Percentiles rank a stretch among this genome's conserved stretches.
Conservation (phyloP, 2,113 vertebrate species). For the Poeciliopsis turrubarensis region DNA sequence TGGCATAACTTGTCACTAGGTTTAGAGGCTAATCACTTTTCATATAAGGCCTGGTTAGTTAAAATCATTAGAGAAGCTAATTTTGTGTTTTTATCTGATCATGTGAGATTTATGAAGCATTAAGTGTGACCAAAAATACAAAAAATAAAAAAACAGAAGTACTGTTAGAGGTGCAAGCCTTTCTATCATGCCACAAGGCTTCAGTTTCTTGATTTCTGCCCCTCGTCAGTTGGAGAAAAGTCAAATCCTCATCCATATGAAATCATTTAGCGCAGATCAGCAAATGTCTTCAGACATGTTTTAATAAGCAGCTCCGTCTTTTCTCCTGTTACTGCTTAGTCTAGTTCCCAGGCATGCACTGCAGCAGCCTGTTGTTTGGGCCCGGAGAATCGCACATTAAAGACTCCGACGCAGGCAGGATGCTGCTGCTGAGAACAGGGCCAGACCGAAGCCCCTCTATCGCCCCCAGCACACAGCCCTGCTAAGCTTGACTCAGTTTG, state of each 20-base stretch:
- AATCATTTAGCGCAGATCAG: constrained; percentile 33
- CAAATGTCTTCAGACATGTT: constrained; percentile 51
- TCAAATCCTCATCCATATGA: constrained; percentile 20
- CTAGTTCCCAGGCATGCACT: constrained; percentile 43
- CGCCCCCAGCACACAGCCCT: constrained; percentile 63
- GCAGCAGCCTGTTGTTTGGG: constrained; percentile 67
- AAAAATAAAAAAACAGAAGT: not conserved
- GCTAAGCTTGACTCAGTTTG: constrained; percentile 72
- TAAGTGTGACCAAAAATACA: not conserved
- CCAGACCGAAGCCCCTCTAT: constrained; percentile 62
- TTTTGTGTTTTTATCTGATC: not conserved
- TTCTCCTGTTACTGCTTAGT: constrained; percentile 33
- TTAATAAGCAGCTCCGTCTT: constrained; percentile 52
- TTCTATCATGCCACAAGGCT: no score
- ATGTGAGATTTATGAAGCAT: not conserved
- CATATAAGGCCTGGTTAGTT: not conserved
- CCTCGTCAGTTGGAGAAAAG: not conserved
- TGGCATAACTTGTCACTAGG: no score
- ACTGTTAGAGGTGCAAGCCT: not conserved
- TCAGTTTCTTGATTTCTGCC: not conserved
- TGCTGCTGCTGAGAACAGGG: constrained; percentile 64
- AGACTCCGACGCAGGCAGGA: constrained; percentile 64
- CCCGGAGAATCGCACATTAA: constrained; percentile 54
- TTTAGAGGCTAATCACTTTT: not conserved
- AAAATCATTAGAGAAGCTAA: not conserved